These are phyloP conservation scores for Diloba caeruleocephala DNA, from an alignment of 2,888 invertebrate genomes.

Conservation along the genomic window DNA sequence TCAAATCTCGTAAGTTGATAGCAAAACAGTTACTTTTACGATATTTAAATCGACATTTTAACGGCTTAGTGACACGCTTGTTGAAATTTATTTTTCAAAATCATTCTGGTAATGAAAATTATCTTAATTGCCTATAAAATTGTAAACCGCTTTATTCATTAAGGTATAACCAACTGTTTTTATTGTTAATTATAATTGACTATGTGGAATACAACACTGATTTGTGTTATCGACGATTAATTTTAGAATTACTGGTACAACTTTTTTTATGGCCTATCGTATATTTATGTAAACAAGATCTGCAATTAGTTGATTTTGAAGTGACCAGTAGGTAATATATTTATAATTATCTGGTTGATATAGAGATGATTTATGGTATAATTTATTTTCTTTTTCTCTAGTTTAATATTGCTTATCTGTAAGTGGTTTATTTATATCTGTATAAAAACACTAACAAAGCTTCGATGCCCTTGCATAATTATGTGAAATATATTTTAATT, in stretches of 20 bases:
- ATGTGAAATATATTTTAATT: no score
- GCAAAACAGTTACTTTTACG: constrained; percentile 38
- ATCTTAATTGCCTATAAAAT: constrained; percentile 21
- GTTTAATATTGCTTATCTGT: no score
- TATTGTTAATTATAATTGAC: neutral
- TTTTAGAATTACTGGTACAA: neutral
- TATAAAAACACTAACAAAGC: no score
- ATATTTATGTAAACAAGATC: no score
- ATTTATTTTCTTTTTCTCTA: no score
- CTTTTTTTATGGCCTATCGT: neutral
- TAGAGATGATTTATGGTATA: no score
- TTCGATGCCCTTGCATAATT: no score
- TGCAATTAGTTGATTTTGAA: no score
- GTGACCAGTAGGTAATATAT: no score
- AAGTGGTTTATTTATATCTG: no score
- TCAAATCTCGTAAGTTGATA: constrained; percentile 18
- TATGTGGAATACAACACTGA: neutral
- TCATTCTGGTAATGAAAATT: constrained; percentile 19
- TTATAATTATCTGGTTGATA: no score
- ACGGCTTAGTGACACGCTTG: constrained; percentile 22
- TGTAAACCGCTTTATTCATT: constrained; percentile 17
- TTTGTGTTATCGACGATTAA: neutral
- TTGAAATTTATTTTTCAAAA: constrained; percentile 22
- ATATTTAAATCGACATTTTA: constrained; percentile 23
- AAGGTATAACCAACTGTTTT: constrained; percentile 1